Evolutionary conservation across 2,888 invertebrate genomes (phyloP).

Genomic region (Heteromyza rotundicornis): DNA sequence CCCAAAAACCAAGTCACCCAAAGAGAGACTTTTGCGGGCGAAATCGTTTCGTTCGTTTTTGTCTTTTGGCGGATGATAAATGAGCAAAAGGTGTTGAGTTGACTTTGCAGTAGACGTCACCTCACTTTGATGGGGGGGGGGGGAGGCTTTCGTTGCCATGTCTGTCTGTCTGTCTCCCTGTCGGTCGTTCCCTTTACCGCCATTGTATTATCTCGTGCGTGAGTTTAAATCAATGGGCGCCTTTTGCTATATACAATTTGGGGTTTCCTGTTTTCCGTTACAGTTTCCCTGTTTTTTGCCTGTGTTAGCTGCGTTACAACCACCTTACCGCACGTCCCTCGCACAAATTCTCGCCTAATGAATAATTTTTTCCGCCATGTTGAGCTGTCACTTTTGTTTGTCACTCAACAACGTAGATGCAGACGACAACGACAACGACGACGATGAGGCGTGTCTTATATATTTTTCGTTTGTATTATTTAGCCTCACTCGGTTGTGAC

Average conservation of each 20-base stretch:
- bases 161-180: too few relatives aligned
- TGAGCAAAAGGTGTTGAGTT: slow-evolving; percentile 23
- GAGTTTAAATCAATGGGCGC: too few relatives aligned
- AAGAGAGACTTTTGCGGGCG: not conserved
- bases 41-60: not conserved
- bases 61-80: slow-evolving; percentile 16
- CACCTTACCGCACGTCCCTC: too few relatives aligned
- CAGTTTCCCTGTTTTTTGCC: too few relatives aligned
- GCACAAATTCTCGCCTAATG: slow-evolving; percentile 3
- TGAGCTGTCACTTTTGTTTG: slow-evolving; percentile 25
- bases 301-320: too few relatives aligned
- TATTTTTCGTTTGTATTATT: too few relatives aligned
- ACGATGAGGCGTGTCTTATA: not conserved
- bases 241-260: too few relatives aligned
- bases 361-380: slow-evolving; percentile 20
- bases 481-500: too few relatives aligned
- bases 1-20: not conserved
- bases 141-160: too few relatives aligned
- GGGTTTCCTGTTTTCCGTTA: not conserved
- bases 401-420: slow-evolving; percentile 8
- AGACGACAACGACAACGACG: not conserved
- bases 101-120: not conserved
- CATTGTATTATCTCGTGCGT: not conserved
- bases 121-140: not conserved
- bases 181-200: not conserved